Evolutionary conservation across 2,888 invertebrate genomes (phyloP), one percentile per base, ranked within the genome.

Genomic region (Callinectes sapidus): DNA sequence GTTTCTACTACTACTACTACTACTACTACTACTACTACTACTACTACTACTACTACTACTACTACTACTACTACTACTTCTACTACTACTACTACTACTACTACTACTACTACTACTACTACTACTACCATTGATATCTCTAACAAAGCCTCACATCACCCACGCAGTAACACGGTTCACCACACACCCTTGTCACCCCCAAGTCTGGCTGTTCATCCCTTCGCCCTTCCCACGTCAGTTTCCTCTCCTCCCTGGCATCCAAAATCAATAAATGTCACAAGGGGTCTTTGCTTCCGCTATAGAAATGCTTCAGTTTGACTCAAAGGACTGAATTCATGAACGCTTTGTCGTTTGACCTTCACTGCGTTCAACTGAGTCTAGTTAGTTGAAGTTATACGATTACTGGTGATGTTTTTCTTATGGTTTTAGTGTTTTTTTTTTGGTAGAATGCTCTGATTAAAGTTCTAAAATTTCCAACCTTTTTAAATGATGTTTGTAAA

Each of bases 241-340:
- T 71, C 71, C 71, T 71, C 28, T 28, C 71, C 71, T 71, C 28
- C 71, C 28, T n/a, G 71, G 23, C 71, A 71, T 28, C 71, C 28
- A 23, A 71, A 71, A n/a, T 71, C 71, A 71, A 71, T 71, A 71
- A 71, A 71, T 71, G 71, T 71, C 71, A 71, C 71, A n/a, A 71
- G 71, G 71, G 13, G 71, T 71, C 6, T 71, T 71, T 71, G 71
- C 71, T 71, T 28, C 71, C 28, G 23, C 71, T 28, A 71, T 71
- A 71, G 28, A 71, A 71, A 28, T 10, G 3, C 71, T 71, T 71
- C n/a, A 28, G n/a, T 71, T 71, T 71, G 28, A n/a, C 71, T 71
- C 71, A 48, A 48, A 48, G 48, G 48, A 48, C 48, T 71, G 61
- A 61, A 61, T 61, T 18, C 61, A 23, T 61, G 23, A 61, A 10